Base-by-base conservation (phyloP, 2,797 vertebrate genomes). In the Peromyscus eremicus region DNA sequence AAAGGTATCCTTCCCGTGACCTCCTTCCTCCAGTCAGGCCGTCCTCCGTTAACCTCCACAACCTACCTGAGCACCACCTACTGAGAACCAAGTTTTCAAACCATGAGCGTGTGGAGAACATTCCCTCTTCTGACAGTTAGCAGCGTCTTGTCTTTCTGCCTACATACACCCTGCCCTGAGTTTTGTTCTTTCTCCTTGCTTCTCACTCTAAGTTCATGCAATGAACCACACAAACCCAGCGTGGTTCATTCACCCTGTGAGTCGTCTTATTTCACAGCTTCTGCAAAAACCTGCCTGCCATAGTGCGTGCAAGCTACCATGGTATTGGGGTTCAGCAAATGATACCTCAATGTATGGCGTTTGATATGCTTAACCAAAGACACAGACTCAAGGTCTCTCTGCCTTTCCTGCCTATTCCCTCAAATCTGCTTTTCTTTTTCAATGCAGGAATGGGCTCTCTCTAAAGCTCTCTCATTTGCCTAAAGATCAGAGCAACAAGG, bases 41-140 rank as follows among this genome's bases (percentile, higher is more conserved):
- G 21, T 40, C 37, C 55, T 43, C 2, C 37, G 32, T 1, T 6
- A 21, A 34, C 14, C 23, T 13, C 40, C 29, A 77, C 1, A 34
- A 10, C 11, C 71, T n/a, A 12, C 7, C 13, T 62, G 23, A 75
- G 52, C n/a, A 32, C 29, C 27, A 6, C 52, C 70, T 13, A 32
- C 55, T 76, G 40, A 43, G 55, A 62, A 62, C 19, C 71, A 46
- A 62, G 37, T 32, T 43, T 89, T 60, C 29, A 46, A n/a, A 89
- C 5, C 55, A 64, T 5, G 12, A 76, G 29, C 29, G 2, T 34
- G 1, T n/a, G 40, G 40, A 46, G 40, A 25, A 25, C 57, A 46
- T 49, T n/a, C 6, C 29, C 3, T 34, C 27, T 62, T 64, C 57
- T 1, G 0, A 43, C 2, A 14, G 27, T 13, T 23, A 60, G 57